Evolutionary conservation across 2,113 vertebrate genomes (phyloP).

Genomic region (Ageneiosus marmoratus): DNA sequence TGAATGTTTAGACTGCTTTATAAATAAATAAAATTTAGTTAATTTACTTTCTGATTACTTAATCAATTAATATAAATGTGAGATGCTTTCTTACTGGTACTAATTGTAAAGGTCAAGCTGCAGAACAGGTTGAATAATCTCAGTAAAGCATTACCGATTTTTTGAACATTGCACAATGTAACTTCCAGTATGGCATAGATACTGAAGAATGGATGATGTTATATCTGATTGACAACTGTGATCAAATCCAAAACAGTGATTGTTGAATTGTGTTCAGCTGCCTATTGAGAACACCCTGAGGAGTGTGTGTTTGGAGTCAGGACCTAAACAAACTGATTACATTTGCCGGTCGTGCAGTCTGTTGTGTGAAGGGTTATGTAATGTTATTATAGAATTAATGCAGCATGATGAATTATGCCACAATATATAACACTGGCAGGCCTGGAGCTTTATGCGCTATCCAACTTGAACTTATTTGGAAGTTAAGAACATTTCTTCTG

Average conservation of each 20-base stretch:
- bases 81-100: not conserved
- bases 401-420: constrained; percentile 96
- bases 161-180: not conserved
- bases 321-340: constrained; percentile 94
- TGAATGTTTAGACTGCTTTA: too few relatives aligned
- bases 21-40: not conserved
- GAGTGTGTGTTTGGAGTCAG: constrained; percentile 61
- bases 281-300: not conserved
- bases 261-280: constrained; percentile 1
- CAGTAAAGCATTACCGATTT: not conserved
- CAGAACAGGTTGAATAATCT: not conserved
- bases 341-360: constrained; percentile 88
- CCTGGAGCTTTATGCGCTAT: constrained; percentile 83
- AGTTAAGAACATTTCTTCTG: constrained; percentile 90
- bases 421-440: constrained; percentile 95
- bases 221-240: constrained; percentile 27
- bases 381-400: constrained; percentile 99
- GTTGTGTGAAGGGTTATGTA: constrained; percentile 91
- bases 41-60: not conserved
- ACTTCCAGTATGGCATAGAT: not conserved
- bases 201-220: not conserved
- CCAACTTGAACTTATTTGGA: constrained; percentile 84
- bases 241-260: constrained; percentile 58
- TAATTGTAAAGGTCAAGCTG: not conserved
- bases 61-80: not conserved